A percentile compares a stretch with the other conserved stretches of the same genome.
phyloP scores from a whole-genome alignment of 2,113 vertebrate species.

The Halcyon senegalensis region DNA sequence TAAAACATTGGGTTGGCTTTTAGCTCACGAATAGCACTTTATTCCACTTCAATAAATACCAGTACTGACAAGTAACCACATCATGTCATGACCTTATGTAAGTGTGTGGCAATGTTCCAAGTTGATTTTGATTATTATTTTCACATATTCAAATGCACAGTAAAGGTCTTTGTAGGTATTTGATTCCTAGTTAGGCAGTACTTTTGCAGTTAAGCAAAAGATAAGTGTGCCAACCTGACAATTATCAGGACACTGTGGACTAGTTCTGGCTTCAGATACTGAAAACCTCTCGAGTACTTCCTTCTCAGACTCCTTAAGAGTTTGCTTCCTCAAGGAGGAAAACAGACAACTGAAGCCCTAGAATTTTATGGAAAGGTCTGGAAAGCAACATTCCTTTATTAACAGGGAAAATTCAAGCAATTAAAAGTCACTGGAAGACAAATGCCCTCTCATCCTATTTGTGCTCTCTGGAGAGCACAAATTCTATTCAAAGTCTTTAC shows the following conservation, averaged over 20 bases:
- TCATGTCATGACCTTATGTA: not conserved
- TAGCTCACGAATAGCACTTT: slow-evolving; percentile 51
- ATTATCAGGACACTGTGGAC: not conserved
- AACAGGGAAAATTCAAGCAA: not conserved
- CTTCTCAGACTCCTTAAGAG: not conserved
- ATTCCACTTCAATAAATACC: slow-evolving; percentile 24
- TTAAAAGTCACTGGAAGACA: not conserved
- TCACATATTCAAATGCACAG: not conserved
- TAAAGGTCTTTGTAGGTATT: not conserved
- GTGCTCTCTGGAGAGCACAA: not conserved
- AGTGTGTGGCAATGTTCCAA: not conserved
- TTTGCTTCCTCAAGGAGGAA: not conserved
- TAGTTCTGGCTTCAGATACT: not conserved
- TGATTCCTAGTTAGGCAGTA: not conserved
- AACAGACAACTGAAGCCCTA: not conserved
- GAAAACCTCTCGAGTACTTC: not conserved
- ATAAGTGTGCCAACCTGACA: not conserved
- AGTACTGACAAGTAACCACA: slow-evolving; percentile 7
- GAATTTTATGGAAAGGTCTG: not conserved
- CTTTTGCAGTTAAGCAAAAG: not conserved
- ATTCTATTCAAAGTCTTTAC: too few species aligned
- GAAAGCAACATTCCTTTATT: not conserved
- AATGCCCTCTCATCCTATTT: not conserved
- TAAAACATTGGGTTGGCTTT: slow-evolving; percentile 56
- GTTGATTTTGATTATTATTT: slow-evolving; percentile 29